Conservation (phyloP, 2,113 vertebrate genomes). For the Jacana jacana region DNA sequence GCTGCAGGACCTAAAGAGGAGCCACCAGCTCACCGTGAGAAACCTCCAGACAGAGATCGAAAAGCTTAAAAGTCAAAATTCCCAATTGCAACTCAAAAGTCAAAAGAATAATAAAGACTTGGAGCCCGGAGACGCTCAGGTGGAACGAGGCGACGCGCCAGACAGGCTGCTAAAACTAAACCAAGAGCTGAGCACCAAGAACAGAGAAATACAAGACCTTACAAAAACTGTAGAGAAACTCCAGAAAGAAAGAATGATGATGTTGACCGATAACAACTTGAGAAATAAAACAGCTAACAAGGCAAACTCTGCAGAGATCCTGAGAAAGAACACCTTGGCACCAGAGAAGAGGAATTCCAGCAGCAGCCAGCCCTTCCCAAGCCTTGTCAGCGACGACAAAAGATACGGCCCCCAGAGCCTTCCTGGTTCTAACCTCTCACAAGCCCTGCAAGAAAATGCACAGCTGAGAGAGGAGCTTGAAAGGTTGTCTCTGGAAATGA, state of each 20-base stretch:
- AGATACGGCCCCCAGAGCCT: constrained; percentile 79
- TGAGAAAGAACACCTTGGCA: constrained; percentile 36
- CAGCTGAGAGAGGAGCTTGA: constrained; percentile 77
- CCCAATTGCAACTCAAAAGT: constrained; percentile 55
- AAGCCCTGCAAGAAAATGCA: constrained; percentile 86
- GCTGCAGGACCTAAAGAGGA: constrained; percentile 68
- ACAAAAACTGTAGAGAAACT: constrained; percentile 86
- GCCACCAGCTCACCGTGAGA: constrained; percentile 67
- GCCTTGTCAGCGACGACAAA: constrained; percentile 67
- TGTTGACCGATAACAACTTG: constrained; percentile 73
- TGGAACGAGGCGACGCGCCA: constrained; percentile 74
- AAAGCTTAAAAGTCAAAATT: constrained; percentile 76
- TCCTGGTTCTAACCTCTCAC: constrained; percentile 77
- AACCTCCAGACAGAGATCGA: constrained; percentile 79
- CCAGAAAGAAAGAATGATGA: constrained; percentile 83
- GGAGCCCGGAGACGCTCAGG: constrained; percentile 57
- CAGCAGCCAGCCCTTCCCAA: constrained; percentile 42
- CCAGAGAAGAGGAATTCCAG: neutral
- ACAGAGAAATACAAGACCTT: constrained; percentile 84
- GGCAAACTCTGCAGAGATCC: neutral
- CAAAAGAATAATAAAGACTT: constrained; percentile 58
- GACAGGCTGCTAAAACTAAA: constrained; percentile 80
- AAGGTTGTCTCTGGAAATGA: constrained; percentile 72
- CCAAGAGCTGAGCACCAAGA: constrained; percentile 83
- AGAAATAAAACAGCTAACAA: constrained; percentile 26